Conservation (phyloP, 2,113 vertebrate genomes). For the Rattus norvegicus region DNA sequence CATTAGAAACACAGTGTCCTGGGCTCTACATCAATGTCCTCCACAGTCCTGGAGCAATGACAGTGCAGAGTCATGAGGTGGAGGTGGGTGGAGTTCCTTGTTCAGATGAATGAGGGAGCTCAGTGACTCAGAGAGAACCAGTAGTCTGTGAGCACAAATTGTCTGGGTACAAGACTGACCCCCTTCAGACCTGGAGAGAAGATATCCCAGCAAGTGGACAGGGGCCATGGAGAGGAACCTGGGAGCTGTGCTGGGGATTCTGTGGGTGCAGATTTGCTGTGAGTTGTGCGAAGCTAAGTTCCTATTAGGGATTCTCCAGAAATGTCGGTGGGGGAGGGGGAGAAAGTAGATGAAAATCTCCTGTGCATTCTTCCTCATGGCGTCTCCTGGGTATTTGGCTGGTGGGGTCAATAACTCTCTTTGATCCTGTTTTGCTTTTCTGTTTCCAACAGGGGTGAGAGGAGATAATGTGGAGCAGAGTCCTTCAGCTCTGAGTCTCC, state of each 20-base stretch:
- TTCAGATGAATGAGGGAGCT: background rate
- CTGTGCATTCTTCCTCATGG: no score
- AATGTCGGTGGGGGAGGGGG: no score
- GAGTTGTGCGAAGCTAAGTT: background rate
- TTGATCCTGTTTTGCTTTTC: background rate
- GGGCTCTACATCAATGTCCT: background rate
- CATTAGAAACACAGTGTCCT: background rate
- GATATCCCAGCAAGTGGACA: background rate
- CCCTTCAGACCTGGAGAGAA: background rate
- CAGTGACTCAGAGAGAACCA: background rate
- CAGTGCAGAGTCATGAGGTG: background rate
- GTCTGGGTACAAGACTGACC: background rate
- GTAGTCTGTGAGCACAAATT: background rate
- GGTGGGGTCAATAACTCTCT: background rate
- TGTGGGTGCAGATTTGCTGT: slow-evolving; percentile 58
- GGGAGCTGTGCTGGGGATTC: background rate
- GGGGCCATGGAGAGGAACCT: background rate
- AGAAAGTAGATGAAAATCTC: background rate
- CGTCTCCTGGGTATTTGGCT: no score
- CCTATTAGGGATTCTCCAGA: background rate
- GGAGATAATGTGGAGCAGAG: slow-evolving; percentile 10
- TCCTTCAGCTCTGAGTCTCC: background rate
- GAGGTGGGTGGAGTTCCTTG: background rate
- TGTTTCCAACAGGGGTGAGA: slow-evolving; percentile 51
- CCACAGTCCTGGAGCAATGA: background rate